Evolutionary conservation across 2,113 vertebrate genomes (phyloP).

Genomic region (Ursus arctos): DNA sequence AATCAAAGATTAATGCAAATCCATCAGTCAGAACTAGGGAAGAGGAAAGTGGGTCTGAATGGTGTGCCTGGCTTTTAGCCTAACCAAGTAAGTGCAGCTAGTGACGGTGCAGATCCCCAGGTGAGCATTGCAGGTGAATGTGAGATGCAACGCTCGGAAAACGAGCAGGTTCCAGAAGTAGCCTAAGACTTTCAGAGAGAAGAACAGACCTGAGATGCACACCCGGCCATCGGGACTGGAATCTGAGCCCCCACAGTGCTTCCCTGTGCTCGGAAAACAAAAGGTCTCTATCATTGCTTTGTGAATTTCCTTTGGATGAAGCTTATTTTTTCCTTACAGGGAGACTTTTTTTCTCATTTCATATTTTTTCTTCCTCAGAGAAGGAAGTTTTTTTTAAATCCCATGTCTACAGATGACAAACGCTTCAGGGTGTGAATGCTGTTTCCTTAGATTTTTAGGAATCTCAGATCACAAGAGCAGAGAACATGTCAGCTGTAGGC

Average conservation of each 20-base stretch:
- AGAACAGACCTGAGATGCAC: background rate
- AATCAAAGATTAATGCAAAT: background rate
- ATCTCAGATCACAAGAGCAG: background rate
- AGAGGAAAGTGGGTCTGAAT: background rate
- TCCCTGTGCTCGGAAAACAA: background rate
- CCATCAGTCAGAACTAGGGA: background rate
- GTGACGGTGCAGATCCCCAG: background rate
- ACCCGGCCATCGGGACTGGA: background rate
- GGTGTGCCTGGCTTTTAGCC: background rate
- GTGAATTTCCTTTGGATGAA: background rate
- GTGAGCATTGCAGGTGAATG: background rate
- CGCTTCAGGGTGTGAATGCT: conserved; percentile 5
- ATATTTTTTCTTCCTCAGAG: background rate
- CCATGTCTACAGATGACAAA: background rate
- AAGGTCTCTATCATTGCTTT: background rate
- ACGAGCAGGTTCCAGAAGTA: background rate
- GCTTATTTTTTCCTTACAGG: background rate
- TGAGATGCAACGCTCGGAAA: background rate
- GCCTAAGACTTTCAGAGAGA: background rate
- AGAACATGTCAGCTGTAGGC: background rate
- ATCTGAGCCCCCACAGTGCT: background rate
- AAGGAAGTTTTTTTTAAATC: background rate
- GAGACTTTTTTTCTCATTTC: background rate
- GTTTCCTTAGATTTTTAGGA: conserved; percentile 13
- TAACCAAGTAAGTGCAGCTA: background rate